phyloP scores from a whole-genome alignment of 2,888 invertebrate species.

The Drosophila yooni region DNA sequence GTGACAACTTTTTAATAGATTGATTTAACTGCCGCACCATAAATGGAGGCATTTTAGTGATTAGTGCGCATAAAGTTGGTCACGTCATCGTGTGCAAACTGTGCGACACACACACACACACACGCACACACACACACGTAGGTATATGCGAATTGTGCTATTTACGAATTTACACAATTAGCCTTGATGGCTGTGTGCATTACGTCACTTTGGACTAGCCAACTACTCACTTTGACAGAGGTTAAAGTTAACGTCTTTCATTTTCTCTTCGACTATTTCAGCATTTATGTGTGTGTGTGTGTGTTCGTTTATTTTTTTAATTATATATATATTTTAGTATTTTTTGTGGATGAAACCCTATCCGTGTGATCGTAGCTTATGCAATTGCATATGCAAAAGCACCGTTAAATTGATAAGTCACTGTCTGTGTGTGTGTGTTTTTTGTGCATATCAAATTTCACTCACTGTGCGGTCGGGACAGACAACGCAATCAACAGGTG shows the following conservation, averaged over 20 bases:
- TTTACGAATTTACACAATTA: neutral
- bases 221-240: neutral
- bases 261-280: neutral
- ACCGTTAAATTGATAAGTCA: conserved; percentile 42
- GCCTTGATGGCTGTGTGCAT: neutral
- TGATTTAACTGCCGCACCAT: conserved; percentile 34
- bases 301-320: neutral
- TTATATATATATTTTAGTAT: neutral
- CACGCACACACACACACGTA: neutral
- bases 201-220: neutral
- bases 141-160: neutral
- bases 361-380: conserved; percentile 24
- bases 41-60: conserved; percentile 49
- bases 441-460: conserved; percentile 47
- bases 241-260: neutral
- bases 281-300: neutral
- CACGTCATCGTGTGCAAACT: neutral
- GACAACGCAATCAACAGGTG: conserved; percentile 53
- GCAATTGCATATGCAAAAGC: conserved; percentile 51
- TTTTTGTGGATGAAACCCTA: neutral
- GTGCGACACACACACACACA: neutral
- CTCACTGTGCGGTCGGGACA: conserved; percentile 51
- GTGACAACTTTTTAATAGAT: neutral
- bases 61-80: conserved; percentile 15
- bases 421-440: conserved; percentile 2